These are phyloP conservation scores for Tragelaphus scriptus DNA, from an alignment of 2,113 vertebrate species.

Conservation along the genomic window DNA sequence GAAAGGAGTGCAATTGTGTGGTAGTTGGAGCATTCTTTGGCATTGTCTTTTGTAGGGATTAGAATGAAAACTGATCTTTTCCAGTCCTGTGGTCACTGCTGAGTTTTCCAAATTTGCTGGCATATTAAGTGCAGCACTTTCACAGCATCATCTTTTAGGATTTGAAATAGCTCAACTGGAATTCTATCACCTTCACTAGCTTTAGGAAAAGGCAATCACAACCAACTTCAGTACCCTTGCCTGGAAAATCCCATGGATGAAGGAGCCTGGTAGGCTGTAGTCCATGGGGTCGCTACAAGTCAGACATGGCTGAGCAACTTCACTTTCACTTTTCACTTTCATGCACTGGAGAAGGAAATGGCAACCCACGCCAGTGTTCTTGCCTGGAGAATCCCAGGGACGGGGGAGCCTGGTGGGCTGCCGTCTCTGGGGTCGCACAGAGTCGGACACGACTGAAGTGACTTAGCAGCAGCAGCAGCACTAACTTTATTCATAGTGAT, in stretches of 20 bases:
- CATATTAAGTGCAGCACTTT: not conserved
- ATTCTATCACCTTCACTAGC: not conserved
- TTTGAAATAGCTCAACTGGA: not conserved
- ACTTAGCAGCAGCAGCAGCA: no score
- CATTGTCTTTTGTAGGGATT: not conserved
- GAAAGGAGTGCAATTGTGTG: not conserved
- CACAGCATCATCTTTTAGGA: not conserved
- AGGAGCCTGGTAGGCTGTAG: no score
- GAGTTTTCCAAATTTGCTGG: not conserved
- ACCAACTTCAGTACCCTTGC: no score
- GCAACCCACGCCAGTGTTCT: no score
- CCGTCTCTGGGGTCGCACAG: accelerated
- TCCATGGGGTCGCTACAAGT: no score
- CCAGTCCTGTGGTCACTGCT: not conserved
- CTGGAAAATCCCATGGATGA: no score
- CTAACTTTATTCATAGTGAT: not conserved
- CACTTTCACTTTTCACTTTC: no score
- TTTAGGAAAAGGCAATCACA: not conserved
- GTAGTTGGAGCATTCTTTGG: not conserved
- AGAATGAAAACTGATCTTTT: not conserved
- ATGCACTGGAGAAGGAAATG: no score
- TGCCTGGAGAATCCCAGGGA: no score
- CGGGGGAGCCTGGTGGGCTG: no score
- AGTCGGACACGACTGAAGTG: no score
- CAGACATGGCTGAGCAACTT: no score